A percentile compares a stretch with the other conserved stretches of the same genome.
Conservation (phyloP, 2,888 invertebrate genomes). For the Cotesia congregata region DNA sequence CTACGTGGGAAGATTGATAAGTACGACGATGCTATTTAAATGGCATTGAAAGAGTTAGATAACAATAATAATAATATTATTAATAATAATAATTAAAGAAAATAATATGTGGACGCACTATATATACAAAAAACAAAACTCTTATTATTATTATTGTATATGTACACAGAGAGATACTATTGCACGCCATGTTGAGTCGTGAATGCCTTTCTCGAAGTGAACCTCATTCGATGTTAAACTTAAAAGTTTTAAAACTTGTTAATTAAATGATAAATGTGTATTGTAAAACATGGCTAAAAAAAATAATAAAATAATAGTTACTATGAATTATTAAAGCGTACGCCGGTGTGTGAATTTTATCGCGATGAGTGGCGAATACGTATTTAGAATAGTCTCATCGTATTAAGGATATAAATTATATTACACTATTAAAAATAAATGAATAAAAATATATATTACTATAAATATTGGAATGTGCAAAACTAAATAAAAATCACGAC, state of each 20-base stretch:
- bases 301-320: constrained; percentile 9
- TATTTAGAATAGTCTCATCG: constrained; percentile 9
- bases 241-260: constrained; percentile 69
- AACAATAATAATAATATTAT: constrained; percentile 19
- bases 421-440: not conserved
- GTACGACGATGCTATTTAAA: constrained; percentile 29
- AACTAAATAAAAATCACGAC: constrained; percentile 38
- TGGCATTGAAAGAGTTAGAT: constrained; percentile 3
- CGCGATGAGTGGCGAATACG: not conserved
- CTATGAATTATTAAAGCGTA: not conserved
- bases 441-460: constrained; percentile 1
- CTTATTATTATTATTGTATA: constrained; percentile 1
- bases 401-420: constrained; percentile 8
- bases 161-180: constrained; percentile 18
- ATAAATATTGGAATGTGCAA: constrained; percentile 24
- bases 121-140: constrained; percentile 29
- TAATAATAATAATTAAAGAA: constrained; percentile 14
- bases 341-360: not conserved
- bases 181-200: constrained; percentile 58
- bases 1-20: constrained; percentile 39
- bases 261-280: constrained; percentile 51
- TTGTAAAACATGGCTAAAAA: constrained; percentile 32
- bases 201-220: constrained; percentile 63
- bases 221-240: constrained; percentile 68
- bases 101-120: constrained; percentile 40